Percentiles rank a stretch among this genome's conserved stretches.
phyloP scores from a whole-genome alignment of 2,888 invertebrate species.

The Hoplodrina blanda region DNA sequence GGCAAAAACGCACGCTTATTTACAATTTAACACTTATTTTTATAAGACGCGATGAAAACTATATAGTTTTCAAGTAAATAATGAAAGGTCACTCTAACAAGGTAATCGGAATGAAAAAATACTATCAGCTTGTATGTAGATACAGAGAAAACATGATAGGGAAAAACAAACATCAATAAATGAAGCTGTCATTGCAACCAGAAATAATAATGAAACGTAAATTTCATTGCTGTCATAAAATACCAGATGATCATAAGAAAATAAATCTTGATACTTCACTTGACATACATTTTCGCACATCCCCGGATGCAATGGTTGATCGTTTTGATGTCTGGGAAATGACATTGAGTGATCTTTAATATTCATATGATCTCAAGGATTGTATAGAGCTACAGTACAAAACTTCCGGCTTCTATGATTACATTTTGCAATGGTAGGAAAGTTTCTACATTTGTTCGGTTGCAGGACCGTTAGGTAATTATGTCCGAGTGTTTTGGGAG shows the following conservation, averaged over 20 bases:
- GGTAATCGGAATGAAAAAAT: slow-evolving; percentile 40
- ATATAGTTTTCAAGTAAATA: slow-evolving; percentile 41
- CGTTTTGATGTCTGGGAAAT: slow-evolving; percentile 33
- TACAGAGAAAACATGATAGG: slow-evolving; percentile 31
- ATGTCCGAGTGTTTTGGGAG: neutral
- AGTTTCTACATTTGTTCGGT: neutral
- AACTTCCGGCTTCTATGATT: slow-evolving; percentile 48
- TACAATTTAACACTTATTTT: slow-evolving; percentile 37
- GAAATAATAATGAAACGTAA: slow-evolving; percentile 38
- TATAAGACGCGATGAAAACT: slow-evolving; percentile 30
- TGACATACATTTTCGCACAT: slow-evolving; percentile 61
- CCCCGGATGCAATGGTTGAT: slow-evolving; percentile 48
- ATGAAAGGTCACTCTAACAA: slow-evolving; percentile 34
- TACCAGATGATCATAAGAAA: slow-evolving; percentile 33
- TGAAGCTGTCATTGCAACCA: slow-evolving; percentile 39
- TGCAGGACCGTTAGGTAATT: slow-evolving; percentile 17
- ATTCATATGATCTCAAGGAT: slow-evolving; percentile 60
- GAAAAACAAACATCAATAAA: slow-evolving; percentile 45
- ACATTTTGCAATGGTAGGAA: slow-evolving; percentile 25
- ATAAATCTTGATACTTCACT: slow-evolving; percentile 45
- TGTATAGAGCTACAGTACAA: slow-evolving; percentile 15
- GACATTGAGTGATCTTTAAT: slow-evolving; percentile 57
- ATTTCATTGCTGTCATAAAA: slow-evolving; percentile 46
- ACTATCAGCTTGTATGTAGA: slow-evolving; percentile 14
- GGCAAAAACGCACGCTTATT: slow-evolving; percentile 16